These are phyloP conservation scores for Geophilus truncorum DNA, from an alignment of 2,888 invertebrate genomes.

Conservation along the genomic window DNA sequence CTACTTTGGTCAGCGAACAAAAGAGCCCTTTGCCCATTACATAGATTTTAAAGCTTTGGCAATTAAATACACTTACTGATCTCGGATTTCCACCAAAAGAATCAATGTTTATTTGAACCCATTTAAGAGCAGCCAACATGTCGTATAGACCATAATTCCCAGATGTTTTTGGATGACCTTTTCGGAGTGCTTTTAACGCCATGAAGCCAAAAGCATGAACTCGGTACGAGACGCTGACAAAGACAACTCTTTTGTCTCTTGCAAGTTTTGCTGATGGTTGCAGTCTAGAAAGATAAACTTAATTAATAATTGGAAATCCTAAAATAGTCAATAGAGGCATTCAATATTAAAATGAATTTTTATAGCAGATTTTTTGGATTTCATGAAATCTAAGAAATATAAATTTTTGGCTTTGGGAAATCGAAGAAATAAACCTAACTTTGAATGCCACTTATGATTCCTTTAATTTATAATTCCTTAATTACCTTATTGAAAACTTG, in stretches of 20 bases:
- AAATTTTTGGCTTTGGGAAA: no score
- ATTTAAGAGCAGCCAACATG: slow-evolving; percentile 66
- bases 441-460: not conserved
- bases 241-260: slow-evolving; percentile 70
- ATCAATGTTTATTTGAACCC: slow-evolving; percentile 74
- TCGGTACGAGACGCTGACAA: slow-evolving; percentile 81
- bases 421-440: not conserved
- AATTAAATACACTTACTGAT: slow-evolving; percentile 36
- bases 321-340: no score
- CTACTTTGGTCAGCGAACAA: no score
- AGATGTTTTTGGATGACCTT: slow-evolving; percentile 64
- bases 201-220: slow-evolving; percentile 68
- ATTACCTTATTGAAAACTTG: slow-evolving; percentile 37
- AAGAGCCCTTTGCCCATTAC: no score
- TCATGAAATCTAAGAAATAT: no score
- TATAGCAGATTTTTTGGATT: no score
- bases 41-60: not conserved
- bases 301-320: no score
- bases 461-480: not conserved
- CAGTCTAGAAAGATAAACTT: no score
- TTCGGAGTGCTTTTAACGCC: slow-evolving; percentile 60
- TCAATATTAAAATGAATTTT: no score
- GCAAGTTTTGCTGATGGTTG: slow-evolving; percentile 73
- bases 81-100: slow-evolving; percentile 76
- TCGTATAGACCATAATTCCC: slow-evolving; percentile 84